phyloP scores from a whole-genome alignment of 2,113 vertebrate species.

The Callospermophilus lateralis region DNA sequence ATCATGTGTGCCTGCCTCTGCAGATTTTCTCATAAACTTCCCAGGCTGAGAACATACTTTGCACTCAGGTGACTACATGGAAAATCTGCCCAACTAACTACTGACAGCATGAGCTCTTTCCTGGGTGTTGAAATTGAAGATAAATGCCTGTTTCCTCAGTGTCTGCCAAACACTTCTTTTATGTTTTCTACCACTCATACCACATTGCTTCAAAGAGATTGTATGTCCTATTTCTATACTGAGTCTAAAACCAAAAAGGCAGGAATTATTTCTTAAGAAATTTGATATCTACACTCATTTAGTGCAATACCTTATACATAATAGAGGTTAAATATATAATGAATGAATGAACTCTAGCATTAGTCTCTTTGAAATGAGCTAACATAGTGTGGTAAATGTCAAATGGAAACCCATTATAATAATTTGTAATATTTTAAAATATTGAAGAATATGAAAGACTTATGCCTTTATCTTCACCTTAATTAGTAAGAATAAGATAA shows the following conservation, averaged over 20 bases:
- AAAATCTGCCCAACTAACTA: neutral
- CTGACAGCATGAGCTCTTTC: neutral
- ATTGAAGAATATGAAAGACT: neutral
- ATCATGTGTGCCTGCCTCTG: neutral
- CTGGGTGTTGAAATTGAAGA: neutral
- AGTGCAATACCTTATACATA: neutral
- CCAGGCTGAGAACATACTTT: neutral
- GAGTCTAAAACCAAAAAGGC: neutral
- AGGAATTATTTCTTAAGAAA: neutral
- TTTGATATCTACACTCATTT: neutral
- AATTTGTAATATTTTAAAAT: slow-evolving; percentile 15
- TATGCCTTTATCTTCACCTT: neutral
- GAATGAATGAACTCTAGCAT: neutral
- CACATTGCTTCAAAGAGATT: neutral
- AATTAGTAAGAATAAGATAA: neutral
- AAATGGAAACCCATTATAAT: neutral
- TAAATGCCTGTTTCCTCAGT: neutral
- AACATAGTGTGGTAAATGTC: neutral
- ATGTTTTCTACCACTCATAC: neutral
- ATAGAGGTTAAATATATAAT: neutral
- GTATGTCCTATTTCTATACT: neutral
- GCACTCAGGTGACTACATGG: neutral
- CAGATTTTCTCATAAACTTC: neutral
- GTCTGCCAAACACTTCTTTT: neutral
- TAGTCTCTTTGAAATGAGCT: neutral